Conservation (phyloP, 2,797 vertebrate genomes). For the Paratrypauchen microcephalus region DNA sequence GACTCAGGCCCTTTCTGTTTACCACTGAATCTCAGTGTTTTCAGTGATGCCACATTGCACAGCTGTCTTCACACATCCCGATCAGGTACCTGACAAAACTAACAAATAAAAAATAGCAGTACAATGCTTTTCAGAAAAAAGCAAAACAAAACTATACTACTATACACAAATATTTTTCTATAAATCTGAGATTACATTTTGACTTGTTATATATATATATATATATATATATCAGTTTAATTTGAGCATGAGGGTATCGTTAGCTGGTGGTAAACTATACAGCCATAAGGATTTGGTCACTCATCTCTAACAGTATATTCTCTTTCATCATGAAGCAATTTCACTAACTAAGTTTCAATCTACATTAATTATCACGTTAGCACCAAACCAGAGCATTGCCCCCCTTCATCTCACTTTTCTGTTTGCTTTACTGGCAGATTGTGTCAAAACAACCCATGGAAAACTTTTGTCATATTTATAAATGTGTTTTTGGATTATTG, state of each 20-base stretch:
- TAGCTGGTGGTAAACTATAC: slow-evolving; percentile 17
- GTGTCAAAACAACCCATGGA: slow-evolving; percentile 11
- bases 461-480: slow-evolving; percentile 22
- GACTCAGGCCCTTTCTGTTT: slow-evolving; percentile 24
- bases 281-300: slow-evolving; percentile 19
- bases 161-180: no score
- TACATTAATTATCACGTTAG: slow-evolving; percentile 12
- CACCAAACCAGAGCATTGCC: slow-evolving; percentile 8
- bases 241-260: slow-evolving; percentile 35
- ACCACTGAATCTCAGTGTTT: slow-evolving; percentile 32
- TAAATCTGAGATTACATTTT: no score
- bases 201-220: no score
- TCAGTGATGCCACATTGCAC: slow-evolving; percentile 25
- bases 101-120: slow-evolving; percentile 11
- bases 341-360: not conserved
- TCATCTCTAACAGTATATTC: slow-evolving; percentile 9
- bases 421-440: not conserved
- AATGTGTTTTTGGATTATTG: not conserved
- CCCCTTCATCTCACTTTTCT: not conserved
- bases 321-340: slow-evolving; percentile 5
- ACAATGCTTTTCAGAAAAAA: slow-evolving; percentile 25
- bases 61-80: slow-evolving; percentile 38
- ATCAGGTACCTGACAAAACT: slow-evolving; percentile 23
- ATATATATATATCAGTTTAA: no score
- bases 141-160: no score